Evolutionary conservation across 2,888 invertebrate genomes (phyloP), one percentile per base, ranked within the genome.

Genomic region (Hermaeophaga mercurialis): DNA sequence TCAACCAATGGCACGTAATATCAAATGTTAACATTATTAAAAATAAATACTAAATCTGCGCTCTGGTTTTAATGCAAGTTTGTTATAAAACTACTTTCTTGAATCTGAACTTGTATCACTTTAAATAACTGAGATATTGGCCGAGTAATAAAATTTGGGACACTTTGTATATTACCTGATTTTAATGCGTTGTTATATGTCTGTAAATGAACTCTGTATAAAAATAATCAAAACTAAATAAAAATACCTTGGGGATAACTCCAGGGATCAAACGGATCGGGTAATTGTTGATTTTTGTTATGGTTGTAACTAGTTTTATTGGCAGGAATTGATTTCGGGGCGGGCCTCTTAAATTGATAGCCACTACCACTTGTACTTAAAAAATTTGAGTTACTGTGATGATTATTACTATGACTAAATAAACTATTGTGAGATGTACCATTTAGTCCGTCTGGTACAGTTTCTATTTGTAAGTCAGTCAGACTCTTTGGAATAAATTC

Each of bases 401-500:
- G 62, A 46, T 52, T 63, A 61, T 60, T 57, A 59, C 54, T 63
- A 49, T 62, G 55, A 63, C 63, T 66, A 55, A 60, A 45, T 54
- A 62, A 48, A 58, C 62, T 63, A 62, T 58, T 63, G 56, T 64
- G 64, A 57, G 69, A 65, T 80, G 86, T 83, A 84, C 85, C 85
- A 79, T 90, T 90, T 73, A 85, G 75, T 73, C 81, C 81, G 71
- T 85, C 85, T 60, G 79, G 75, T 73, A 85, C 81, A 72, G 84
- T 85, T 76, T 91, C 92, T 79, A 93, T 88, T 80, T 91, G 85
- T 64, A 94, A 85, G 80, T 94, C 94, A 61, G 90, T 85, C 71
- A 95, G 82, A 58, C 93, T 90, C 83, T 94, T 95, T 72, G 95
- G 94, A 72, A 91, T 86, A 79, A 94, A 96, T 80, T 94, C 94